These are phyloP conservation scores for Anisognathus igniventris DNA, from an alignment of 2,797 vertebrate genomes.

Conservation along the genomic window DNA sequence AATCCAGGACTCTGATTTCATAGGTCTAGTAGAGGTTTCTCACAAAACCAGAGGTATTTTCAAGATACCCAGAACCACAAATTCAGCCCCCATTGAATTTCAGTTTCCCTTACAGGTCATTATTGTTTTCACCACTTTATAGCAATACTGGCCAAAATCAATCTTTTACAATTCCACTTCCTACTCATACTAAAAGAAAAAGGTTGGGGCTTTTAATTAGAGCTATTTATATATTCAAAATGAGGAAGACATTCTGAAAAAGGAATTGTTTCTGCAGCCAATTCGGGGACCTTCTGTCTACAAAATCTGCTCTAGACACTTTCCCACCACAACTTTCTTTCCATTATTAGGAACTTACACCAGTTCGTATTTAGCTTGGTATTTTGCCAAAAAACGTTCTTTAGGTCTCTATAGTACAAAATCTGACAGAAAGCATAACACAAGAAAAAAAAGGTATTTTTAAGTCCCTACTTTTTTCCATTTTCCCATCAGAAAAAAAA, in stretches of 20 bases:
- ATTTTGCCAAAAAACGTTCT: slow-evolving; percentile 58
- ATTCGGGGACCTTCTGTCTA: slow-evolving; percentile 57
- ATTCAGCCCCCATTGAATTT: slow-evolving; percentile 4
- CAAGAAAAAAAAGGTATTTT: slow-evolving; percentile 58
- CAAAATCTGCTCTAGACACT: slow-evolving; percentile 59
- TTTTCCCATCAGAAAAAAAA: slow-evolving; percentile 61
- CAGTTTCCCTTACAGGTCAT: slow-evolving; percentile 21
- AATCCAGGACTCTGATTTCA: not conserved
- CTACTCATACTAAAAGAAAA: slow-evolving; percentile 16
- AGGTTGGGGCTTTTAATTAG: slow-evolving; percentile 54
- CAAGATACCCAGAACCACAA: slow-evolving; percentile 13
- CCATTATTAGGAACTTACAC: slow-evolving; percentile 70
- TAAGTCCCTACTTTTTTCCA: slow-evolving; percentile 48
- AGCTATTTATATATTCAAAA: slow-evolving; percentile 64
- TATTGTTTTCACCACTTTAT: slow-evolving; percentile 39
- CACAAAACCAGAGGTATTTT: slow-evolving; percentile 24
- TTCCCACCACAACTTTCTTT: slow-evolving; percentile 72
- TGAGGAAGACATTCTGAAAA: slow-evolving; percentile 65
- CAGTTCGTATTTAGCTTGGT: slow-evolving; percentile 68
- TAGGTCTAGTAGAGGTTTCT: not conserved
- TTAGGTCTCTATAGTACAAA: slow-evolving; percentile 61
- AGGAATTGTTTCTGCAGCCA: slow-evolving; percentile 67
- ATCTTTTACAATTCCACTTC: slow-evolving; percentile 55
- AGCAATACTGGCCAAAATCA: slow-evolving; percentile 18
- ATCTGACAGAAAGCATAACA: slow-evolving; percentile 70